phyloP scores from a whole-genome alignment of 2,113 vertebrate species.

The Dipodomys merriami region DNA sequence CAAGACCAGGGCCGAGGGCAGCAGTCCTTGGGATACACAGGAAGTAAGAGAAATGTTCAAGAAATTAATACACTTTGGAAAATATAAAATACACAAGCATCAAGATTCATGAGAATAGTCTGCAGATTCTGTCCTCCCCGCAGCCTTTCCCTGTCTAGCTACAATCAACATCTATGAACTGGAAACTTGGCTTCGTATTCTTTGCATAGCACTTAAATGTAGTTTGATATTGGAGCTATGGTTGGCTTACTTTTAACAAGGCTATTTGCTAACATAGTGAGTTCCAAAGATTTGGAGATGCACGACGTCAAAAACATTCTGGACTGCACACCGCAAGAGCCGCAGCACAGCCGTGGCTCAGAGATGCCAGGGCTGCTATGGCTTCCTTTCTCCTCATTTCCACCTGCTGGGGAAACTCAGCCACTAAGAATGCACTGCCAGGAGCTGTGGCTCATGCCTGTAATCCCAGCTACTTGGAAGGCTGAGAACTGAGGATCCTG shows the following conservation, averaged over 20 bases:
- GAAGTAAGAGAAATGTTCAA: not conserved
- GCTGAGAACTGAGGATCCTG: too few relatives aligned
- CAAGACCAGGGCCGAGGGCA: not conserved
- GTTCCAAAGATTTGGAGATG: not conserved
- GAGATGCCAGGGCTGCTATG: not conserved
- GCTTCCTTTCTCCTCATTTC: not conserved
- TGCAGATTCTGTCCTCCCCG: not conserved
- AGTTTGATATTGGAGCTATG: not conserved
- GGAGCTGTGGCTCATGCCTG: too few relatives aligned
- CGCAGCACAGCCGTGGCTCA: not conserved
- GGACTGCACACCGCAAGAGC: not conserved
- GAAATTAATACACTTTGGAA: constrained; percentile 14
- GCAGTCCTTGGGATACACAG: not conserved
- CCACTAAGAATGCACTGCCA: not conserved
- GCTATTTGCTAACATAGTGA: not conserved
- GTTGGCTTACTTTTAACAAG: constrained; percentile 17
- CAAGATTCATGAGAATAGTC: not conserved
- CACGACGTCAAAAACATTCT: not conserved
- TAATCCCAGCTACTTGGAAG: too few relatives aligned
- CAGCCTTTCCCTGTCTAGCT: not conserved
- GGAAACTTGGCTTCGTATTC: constrained; percentile 6
- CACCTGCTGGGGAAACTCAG: not conserved
- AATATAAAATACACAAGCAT: not conserved
- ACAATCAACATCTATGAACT: not conserved
- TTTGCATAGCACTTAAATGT: not conserved